Evolutionary conservation across 2,113 vertebrate species (phyloP).

Genomic region (Epinephelus cyanopodus): DNA sequence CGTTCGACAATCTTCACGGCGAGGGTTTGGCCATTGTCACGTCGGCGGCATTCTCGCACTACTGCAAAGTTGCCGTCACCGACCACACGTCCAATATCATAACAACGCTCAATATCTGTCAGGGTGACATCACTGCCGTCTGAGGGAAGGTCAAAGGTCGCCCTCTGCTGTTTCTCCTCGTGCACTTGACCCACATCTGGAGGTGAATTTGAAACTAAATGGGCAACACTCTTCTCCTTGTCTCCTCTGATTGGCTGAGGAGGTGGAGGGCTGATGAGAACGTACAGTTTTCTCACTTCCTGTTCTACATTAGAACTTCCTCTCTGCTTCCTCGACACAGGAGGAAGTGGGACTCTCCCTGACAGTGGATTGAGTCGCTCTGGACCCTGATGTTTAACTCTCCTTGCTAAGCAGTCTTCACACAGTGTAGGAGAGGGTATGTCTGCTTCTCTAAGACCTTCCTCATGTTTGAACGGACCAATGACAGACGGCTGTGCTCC

Average conservation of each 20-base stretch:
- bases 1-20: conserved; percentile 96
- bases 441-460: conserved; percentile 24
- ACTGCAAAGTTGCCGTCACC: conserved; percentile 97
- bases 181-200: conserved; percentile 27
- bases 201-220: conserved; percentile 38
- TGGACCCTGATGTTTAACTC: conserved; percentile 32
- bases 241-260: conserved; percentile 38
- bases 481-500: conserved; percentile 47
- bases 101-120: conserved; percentile 87
- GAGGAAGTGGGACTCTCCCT: conserved; percentile 71
- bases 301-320: conserved; percentile 27
- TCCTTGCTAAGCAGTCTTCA: conserved; percentile 69
- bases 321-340: conserved; percentile 69
- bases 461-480: conserved; percentile 55
- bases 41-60: conserved; percentile 90
- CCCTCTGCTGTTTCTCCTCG: conserved; percentile 13
- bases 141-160: conserved; percentile 45
- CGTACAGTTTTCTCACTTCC: conserved; percentile 27
- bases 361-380: conserved; percentile 38
- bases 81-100: conserved; percentile 90
- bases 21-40: conserved; percentile 81
- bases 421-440: conserved; percentile 57
- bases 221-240: conserved; percentile 38
- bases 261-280: not conserved
- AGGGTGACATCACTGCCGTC: conserved; percentile 60